Conservation (phyloP, 2,113 vertebrate species). For the Salvator merianae region DNA sequence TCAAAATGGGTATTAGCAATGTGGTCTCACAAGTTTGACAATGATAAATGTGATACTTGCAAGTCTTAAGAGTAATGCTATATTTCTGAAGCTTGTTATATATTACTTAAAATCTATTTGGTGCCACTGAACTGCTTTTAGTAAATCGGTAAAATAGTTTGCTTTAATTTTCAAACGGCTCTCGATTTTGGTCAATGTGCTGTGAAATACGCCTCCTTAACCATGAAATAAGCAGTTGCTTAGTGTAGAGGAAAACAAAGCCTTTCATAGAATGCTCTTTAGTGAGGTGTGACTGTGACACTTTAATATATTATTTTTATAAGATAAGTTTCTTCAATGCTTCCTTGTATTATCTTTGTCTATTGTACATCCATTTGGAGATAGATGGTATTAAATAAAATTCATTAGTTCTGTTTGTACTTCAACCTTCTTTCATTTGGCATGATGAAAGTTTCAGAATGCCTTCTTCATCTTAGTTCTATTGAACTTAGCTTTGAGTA, state of each 20-base stretch:
- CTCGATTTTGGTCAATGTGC: conserved; percentile 7
- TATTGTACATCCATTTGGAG: not conserved
- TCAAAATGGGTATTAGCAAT: not conserved
- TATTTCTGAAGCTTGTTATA: not conserved
- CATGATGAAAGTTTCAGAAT: conserved; percentile 3
- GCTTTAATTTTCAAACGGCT: conserved; percentile 3
- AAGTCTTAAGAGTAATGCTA: not conserved
- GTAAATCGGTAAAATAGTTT: not conserved
- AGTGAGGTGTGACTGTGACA: conserved; percentile 26
- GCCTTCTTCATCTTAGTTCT: conserved; percentile 4
- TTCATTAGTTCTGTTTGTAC: conserved; percentile 24
- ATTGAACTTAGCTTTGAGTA: conserved; percentile 6
- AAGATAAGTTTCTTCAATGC: conserved; percentile 4
- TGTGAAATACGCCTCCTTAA: conserved; percentile 25
- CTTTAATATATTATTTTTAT: conserved; percentile 12
- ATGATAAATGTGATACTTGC: not conserved
- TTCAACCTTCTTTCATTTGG: not conserved
- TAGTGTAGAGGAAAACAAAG: conserved; percentile 5
- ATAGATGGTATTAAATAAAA: conserved; percentile 18
- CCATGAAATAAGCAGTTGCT: conserved; percentile 31
- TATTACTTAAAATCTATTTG: not conserved
- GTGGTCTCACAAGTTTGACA: not conserved
- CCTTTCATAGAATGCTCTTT: conserved; percentile 1
- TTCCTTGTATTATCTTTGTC: conserved; percentile 10
- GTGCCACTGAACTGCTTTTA: not conserved